These are phyloP conservation scores for Electrona antarctica DNA, from an alignment of 2,113 vertebrate genomes.

Conservation along the genomic window DNA sequence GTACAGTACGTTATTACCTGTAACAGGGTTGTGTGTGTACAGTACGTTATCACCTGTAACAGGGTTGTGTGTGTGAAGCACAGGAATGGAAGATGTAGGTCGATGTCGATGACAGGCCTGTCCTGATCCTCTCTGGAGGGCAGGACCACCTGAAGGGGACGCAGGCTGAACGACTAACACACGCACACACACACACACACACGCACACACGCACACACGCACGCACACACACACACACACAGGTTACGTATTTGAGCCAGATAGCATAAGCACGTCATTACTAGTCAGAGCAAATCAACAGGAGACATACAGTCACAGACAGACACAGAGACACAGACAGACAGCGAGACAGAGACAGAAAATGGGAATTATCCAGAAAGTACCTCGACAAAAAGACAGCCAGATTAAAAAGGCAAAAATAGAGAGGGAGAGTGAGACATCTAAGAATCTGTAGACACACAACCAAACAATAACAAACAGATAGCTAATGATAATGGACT, in stretches of 20 bases:
- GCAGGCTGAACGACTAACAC: slow-evolving; percentile 85
- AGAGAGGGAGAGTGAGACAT: not conserved
- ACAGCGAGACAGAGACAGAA: not conserved
- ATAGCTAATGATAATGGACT: not conserved
- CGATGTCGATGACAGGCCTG: slow-evolving; percentile 87
- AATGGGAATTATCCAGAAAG: not conserved
- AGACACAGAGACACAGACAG: not conserved
- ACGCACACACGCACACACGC: not conserved
- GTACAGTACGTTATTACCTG: no score
- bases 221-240: not conserved
- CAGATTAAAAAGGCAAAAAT: no score
- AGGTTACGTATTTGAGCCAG: not conserved
- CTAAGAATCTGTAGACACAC: not conserved
- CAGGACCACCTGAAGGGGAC: slow-evolving; percentile 89
- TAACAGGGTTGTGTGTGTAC: slow-evolving; percentile 80
- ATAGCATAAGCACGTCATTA: no score
- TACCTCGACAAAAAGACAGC: no score
- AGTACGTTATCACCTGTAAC: slow-evolving; percentile 82
- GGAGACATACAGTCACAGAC: not conserved
- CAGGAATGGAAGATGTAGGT: slow-evolving; percentile 92
- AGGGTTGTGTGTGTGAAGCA: slow-evolving; percentile 87
- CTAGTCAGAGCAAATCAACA: not conserved
- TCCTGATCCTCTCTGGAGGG: slow-evolving; percentile 87
- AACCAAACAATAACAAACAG: not conserved
- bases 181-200: slow-evolving; percentile 10